These are phyloP conservation scores for Tympanoctomys barrerae DNA, from an alignment of 2,797 vertebrate species.

Conservation along the genomic window DNA sequence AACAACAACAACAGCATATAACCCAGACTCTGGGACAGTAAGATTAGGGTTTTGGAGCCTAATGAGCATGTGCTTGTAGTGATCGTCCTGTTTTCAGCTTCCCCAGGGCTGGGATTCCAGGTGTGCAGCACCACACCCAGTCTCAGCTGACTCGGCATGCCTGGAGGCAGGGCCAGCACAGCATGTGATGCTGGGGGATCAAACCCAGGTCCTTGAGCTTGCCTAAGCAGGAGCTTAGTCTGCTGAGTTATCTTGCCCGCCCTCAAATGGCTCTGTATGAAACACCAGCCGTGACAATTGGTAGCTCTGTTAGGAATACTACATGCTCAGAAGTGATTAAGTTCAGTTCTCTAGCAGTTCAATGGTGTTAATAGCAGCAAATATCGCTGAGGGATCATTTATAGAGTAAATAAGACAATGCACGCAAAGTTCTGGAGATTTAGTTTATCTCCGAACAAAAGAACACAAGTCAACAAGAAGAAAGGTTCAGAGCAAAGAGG, in stretches of 20 bases:
- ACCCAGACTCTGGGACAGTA: background rate
- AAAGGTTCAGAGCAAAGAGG: background rate
- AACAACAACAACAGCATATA: background rate
- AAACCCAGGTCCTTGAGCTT: no score
- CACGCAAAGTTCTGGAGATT: background rate
- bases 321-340: background rate
- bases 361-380: background rate
- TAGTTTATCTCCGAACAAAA: background rate
- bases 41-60: background rate
- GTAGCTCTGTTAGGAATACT: background rate
- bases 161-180: no score
- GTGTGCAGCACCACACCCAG: no score
- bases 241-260: no score
- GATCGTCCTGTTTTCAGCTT: no score
- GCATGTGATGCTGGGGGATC: no score
- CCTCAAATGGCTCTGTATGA: accelerated
- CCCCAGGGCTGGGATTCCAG: no score
- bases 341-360: background rate
- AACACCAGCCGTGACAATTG: no score
- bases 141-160: no score
- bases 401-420: background rate
- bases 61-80: background rate
- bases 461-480: background rate
- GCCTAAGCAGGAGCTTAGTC: no score
- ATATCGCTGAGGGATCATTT: background rate